These are phyloP conservation scores for Cheilosia vernalis DNA, from an alignment of 2,888 invertebrate genomes.

Conservation along the genomic window DNA sequence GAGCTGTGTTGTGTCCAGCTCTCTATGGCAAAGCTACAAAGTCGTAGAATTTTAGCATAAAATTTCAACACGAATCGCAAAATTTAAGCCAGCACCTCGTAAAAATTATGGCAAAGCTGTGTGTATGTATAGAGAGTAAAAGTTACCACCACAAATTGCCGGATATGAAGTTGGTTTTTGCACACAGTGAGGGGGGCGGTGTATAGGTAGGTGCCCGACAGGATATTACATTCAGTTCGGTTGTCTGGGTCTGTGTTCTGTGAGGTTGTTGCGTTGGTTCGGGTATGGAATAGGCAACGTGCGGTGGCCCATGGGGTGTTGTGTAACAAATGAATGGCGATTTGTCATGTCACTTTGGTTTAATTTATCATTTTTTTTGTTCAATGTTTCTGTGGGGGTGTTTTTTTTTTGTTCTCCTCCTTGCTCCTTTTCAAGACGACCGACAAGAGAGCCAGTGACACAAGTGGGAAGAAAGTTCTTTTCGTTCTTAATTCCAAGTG, in stretches of 20 bases:
- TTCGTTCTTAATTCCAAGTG: slow-evolving; percentile 61
- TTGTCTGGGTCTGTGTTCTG: slow-evolving; percentile 34
- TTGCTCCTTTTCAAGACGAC: slow-evolving; percentile 4
- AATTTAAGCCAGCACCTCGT: slow-evolving; percentile 50
- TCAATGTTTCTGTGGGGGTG: slow-evolving; percentile 17
- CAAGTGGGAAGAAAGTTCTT: slow-evolving; percentile 17
- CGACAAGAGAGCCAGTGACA: slow-evolving; percentile 27
- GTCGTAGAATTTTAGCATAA: slow-evolving; percentile 41
- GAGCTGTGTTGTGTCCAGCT: not conserved
- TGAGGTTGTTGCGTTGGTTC: too few species aligned
- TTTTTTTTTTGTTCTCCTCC: not conserved
- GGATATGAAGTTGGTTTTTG: slow-evolving; percentile 67
- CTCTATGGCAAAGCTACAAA: slow-evolving; percentile 28
- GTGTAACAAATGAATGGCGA: slow-evolving; percentile 64
- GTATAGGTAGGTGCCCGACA: slow-evolving; percentile 1
- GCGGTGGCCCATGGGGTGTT: slow-evolving; percentile 4
- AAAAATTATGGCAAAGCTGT: slow-evolving; percentile 31
- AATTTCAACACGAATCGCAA: slow-evolving; percentile 27
- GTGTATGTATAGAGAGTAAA: slow-evolving; percentile 15
- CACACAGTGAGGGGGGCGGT: not conserved
- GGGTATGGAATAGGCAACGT: too few species aligned
- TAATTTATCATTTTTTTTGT: slow-evolving; percentile 64
- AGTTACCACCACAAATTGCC: slow-evolving; percentile 62
- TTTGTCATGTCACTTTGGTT: slow-evolving; percentile 71
- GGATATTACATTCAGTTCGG: slow-evolving; percentile 41